Evolutionary conservation across 2,888 invertebrate species (phyloP).

Genomic region (Apocheima hispidaria): DNA sequence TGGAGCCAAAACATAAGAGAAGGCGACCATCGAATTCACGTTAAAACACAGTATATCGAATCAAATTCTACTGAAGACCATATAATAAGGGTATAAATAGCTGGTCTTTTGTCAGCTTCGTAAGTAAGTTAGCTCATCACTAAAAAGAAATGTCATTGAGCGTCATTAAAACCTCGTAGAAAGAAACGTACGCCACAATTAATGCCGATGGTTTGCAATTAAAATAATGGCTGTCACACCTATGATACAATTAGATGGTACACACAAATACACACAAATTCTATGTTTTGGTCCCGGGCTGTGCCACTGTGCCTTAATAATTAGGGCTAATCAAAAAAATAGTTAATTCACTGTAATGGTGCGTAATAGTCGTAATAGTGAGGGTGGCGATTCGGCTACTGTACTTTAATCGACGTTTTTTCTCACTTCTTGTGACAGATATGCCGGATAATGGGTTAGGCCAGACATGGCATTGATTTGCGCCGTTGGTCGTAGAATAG

Average conservation of each 20-base stretch:
- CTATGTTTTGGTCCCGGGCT: constrained; percentile 62
- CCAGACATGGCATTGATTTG: too few relatives aligned
- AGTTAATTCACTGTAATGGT: constrained; percentile 62
- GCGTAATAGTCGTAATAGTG: constrained; percentile 51
- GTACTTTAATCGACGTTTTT: too few relatives aligned
- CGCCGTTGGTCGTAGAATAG: too few relatives aligned
- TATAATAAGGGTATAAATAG: not conserved
- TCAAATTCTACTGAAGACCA: constrained; percentile 23
- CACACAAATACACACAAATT: constrained; percentile 78
- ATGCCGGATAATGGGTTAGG: too few relatives aligned
- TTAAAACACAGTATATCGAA: too few relatives aligned
- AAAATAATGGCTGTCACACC: constrained; percentile 85
- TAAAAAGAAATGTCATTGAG: constrained; percentile 47
- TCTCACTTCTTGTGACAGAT: too few relatives aligned
- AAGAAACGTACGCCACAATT: constrained; percentile 76
- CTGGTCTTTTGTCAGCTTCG: not conserved
- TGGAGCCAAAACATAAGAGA: too few relatives aligned
- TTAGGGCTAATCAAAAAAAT: constrained; percentile 68
- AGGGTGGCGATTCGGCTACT: not conserved
- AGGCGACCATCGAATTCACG: too few relatives aligned
- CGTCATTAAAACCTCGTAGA: constrained; percentile 63
- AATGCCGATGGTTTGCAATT: constrained; percentile 79
- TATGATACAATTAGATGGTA: constrained; percentile 79
- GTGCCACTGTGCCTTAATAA: constrained; percentile 55
- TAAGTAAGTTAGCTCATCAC: constrained; percentile 37